These are phyloP conservation scores for Catamblyrhynchus diadema DNA, from an alignment of 2,797 vertebrate genomes.

Conservation along the genomic window DNA sequence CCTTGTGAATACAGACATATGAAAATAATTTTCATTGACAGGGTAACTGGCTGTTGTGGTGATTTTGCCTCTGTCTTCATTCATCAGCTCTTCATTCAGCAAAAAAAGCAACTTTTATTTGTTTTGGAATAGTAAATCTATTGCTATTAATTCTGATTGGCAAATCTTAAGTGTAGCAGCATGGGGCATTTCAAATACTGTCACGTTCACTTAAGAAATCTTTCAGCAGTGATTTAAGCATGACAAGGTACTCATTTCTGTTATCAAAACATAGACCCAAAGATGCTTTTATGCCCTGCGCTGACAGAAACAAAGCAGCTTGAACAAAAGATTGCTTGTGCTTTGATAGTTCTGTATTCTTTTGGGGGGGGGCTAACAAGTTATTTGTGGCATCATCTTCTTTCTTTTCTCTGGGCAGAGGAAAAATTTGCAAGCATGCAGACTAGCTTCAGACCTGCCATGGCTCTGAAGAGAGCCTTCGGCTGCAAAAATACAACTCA, in stretches of 20 bases:
- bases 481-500: neutral
- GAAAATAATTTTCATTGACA: slow-evolving; percentile 76
- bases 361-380: neutral
- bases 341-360: neutral
- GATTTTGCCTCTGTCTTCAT: slow-evolving; percentile 52
- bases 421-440: neutral
- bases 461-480: neutral
- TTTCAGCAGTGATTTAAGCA: slow-evolving; percentile 45
- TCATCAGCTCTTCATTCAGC: slow-evolving; percentile 48
- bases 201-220: slow-evolving; percentile 48
- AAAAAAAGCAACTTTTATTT: slow-evolving; percentile 53
- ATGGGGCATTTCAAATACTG: slow-evolving; percentile 22
- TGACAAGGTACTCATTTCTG: slow-evolving; percentile 43
- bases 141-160: slow-evolving; percentile 66
- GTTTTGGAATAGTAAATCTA: slow-evolving; percentile 47
- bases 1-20: slow-evolving; percentile 46
- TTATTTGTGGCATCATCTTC: fast-evolving
- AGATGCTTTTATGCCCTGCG: neutral
- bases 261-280: slow-evolving; percentile 32
- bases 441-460: neutral
- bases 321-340: neutral
- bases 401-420: neutral
- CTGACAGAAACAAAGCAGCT: neutral
- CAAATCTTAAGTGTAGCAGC: slow-evolving; percentile 35
- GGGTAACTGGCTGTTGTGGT: slow-evolving; percentile 48